Evolutionary conservation across 37 sponge, comb jelly and placozoan species (phyloP), one percentile per base, ranked within the genome.

Genomic region (Theonella swinhoei): DNA sequence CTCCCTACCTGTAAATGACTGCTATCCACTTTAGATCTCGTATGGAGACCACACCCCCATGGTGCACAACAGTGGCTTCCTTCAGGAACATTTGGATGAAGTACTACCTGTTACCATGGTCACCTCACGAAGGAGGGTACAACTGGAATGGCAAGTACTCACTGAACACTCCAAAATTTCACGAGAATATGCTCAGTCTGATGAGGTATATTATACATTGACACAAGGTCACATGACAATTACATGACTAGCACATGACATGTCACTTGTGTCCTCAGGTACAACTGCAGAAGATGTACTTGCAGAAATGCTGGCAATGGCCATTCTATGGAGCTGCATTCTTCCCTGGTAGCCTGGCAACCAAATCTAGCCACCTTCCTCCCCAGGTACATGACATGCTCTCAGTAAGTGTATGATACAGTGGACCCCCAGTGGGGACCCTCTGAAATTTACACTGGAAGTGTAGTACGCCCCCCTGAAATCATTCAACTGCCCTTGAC

Each of bases 251-350:
- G 1, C n/a, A 39, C 22, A 58, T 3, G 75, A 28, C 28, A 32
- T 9, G 5, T 29, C 14, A 47, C 54, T 47, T 7, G 7, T 17
- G 11, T 47, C 7, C 14, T 47, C 54, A 47, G 54, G 54, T 14
- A 17, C 14, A 70, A 25, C 76, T 90, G 11, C 62, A 87, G 19
- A 33, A 66, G 37, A 28, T 41, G 29, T 96, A 96, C 47, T 64
- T 93, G 62, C 68, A 89, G 63, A 47, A 83, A 58, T 96, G 96
- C 75, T 81, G 91, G 58, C 83, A 90, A 62, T 96, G 96, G 96
- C 88, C 91, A 11, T 87, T 79, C 74, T 96, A 96, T 65, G 96
- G 96, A 41, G 83, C 96, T 25, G 79, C 76, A 47, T 92, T 83
- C 76, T 87, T 61, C 59, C 58, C 59, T 20, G 81, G 74, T 0